Evolutionary conservation across 2,113 vertebrate genomes (phyloP).

Genomic region (Anguilla rostrata): DNA sequence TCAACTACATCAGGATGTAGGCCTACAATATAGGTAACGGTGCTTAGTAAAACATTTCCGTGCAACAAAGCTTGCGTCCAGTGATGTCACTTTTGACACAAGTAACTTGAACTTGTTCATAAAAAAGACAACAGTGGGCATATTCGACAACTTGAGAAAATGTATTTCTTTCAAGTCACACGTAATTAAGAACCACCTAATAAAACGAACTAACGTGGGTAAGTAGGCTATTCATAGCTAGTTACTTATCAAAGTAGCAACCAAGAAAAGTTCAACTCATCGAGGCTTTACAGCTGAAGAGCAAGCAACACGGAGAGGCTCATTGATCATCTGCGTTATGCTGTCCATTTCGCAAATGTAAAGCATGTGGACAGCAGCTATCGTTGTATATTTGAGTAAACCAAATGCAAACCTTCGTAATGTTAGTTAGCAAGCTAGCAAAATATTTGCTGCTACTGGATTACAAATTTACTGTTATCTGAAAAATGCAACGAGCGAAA

Average conservation of each 20-base stretch:
- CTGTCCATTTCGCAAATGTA: constrained; percentile 5
- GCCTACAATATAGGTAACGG: no score
- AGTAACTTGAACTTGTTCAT: neutral
- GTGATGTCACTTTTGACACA: no score
- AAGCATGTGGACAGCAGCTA: constrained; percentile 1
- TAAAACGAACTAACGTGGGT: no score
- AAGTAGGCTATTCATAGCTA: neutral
- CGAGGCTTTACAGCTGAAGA: neutral
- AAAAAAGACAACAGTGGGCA: neutral
- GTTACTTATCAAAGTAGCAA: neutral
- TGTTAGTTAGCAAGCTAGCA: neutral
- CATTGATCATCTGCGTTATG: neutral
- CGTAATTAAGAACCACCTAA: no score
- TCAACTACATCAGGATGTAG: neutral
- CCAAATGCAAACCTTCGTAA: neutral
- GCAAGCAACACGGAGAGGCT: neutral
- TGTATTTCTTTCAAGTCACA: neutral
- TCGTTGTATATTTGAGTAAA: neutral
- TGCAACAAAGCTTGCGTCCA: no score
- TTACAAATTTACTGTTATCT: neutral
- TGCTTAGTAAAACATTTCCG: no score
- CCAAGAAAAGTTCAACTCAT: neutral
- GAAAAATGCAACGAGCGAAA: neutral
- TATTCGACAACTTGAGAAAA: neutral
- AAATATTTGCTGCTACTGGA: neutral